phyloP scores from a whole-genome alignment of 2,113 vertebrate genomes.

The Toxotes chatareus region DNA sequence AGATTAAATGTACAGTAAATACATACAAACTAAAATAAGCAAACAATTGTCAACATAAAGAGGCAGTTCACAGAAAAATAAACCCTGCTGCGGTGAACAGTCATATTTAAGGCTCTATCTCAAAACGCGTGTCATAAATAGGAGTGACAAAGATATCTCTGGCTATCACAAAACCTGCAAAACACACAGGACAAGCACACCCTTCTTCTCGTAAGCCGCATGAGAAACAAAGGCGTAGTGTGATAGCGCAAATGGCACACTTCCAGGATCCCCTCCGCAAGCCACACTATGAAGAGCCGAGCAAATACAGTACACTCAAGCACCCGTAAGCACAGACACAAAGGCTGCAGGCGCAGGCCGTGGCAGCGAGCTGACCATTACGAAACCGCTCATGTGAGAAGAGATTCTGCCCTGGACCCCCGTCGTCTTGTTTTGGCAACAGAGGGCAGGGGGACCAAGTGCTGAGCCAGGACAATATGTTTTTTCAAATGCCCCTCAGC shows the following conservation, averaged over 20 bases:
- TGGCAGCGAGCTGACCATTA: conserved; percentile 61
- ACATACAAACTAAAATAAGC: conserved; percentile 35
- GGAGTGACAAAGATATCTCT: conserved; percentile 74
- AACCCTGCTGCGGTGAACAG: conserved; percentile 44
- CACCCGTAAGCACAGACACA: conserved; percentile 55
- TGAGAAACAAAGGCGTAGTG: conserved; percentile 71
- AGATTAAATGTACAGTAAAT: neutral
- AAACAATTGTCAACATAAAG: conserved; percentile 28
- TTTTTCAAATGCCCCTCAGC: conserved; percentile 80
- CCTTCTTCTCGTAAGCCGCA: conserved; percentile 59
- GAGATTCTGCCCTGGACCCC: conserved; percentile 70
- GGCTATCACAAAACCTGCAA: conserved; percentile 66
- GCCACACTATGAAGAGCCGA: conserved; percentile 39
- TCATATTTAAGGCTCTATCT: conserved; percentile 61
- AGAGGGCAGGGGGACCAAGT: conserved; percentile 56
- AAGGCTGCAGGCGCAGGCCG: conserved; percentile 55
- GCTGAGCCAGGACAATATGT: conserved; percentile 81
- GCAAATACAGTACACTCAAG: conserved; percentile 46
- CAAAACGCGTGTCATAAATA: conserved; percentile 73
- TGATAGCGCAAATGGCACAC: conserved; percentile 54
- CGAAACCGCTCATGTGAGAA: conserved; percentile 63
- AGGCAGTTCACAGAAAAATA: conserved; percentile 50
- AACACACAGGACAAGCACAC: conserved; percentile 64
- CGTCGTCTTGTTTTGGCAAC: conserved; percentile 73
- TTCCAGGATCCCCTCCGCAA: conserved; percentile 61